phyloP scores from a whole-genome alignment of 2,888 invertebrate genomes.

The Didymodactylos carnosus region DNA sequence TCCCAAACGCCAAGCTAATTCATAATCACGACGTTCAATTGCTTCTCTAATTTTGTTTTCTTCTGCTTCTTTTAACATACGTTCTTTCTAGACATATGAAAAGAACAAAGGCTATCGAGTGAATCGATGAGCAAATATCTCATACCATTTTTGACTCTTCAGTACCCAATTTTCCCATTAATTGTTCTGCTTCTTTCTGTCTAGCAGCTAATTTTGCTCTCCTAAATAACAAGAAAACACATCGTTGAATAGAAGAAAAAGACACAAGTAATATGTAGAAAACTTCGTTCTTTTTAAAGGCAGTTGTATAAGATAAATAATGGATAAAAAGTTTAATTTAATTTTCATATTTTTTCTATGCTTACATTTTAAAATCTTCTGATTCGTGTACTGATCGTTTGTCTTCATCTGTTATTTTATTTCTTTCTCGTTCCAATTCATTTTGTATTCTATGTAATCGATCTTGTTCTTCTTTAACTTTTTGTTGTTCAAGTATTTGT shows the following conservation, averaged over 20 bases:
- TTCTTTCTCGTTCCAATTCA: constrained; percentile 62
- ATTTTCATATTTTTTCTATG: too few relatives aligned
- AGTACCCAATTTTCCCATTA: not conserved
- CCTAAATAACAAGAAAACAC: not conserved
- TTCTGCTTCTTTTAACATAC: constrained; percentile 21
- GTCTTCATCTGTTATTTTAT: constrained; percentile 57
- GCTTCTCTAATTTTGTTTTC: constrained; percentile 41
- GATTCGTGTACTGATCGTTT: constrained; percentile 49
- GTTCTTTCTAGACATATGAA: not conserved
- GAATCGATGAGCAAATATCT: not conserved
- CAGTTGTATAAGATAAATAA: too few relatives aligned
- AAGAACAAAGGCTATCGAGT: not conserved
- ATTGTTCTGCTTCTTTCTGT: not conserved
- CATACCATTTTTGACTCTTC: not conserved
- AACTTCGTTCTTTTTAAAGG: too few relatives aligned
- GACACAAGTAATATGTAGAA: not conserved
- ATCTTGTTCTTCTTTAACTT: constrained; percentile 65
- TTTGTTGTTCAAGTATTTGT: constrained; percentile 52
- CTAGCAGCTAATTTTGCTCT: not conserved
- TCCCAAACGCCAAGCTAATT: constrained; percentile 74
- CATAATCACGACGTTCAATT: constrained; percentile 79
- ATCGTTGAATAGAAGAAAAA: not conserved
- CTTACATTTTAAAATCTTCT: constrained; percentile 3
- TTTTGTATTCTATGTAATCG: constrained; percentile 60
- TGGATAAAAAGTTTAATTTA: too few relatives aligned